Evolutionary conservation across 2,113 vertebrate species (phyloP).

Genomic region (Merops nubicus): DNA sequence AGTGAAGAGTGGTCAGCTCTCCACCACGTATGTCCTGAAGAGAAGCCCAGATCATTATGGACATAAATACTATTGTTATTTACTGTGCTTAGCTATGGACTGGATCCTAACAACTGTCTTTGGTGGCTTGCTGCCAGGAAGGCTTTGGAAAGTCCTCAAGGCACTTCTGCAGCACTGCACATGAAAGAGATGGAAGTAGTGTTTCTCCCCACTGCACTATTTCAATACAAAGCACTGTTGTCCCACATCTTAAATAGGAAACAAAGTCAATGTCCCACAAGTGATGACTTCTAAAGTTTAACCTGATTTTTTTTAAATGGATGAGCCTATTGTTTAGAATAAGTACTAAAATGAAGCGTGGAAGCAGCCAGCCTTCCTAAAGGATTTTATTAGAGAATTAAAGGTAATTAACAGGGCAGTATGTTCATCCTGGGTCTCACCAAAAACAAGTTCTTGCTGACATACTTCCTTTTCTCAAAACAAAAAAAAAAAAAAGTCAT

Average conservation of each 20-base stretch:
- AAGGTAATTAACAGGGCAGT: neutral
- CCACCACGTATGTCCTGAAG: neutral
- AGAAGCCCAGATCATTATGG: neutral
- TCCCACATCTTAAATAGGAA: neutral
- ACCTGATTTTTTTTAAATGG: neutral
- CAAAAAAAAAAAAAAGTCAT: neutral
- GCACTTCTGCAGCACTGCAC: neutral
- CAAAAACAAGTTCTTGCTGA: neutral
- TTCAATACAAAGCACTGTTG: neutral
- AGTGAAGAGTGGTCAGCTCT: neutral
- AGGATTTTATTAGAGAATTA: neutral
- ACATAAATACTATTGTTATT: neutral
- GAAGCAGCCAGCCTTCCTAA: neutral
- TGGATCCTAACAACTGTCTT: neutral
- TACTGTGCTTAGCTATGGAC: neutral
- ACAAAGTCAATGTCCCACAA: neutral
- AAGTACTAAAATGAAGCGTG: neutral
- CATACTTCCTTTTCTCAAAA: neutral
- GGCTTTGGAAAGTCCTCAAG: neutral
- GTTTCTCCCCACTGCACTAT: neutral
- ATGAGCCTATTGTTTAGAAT: constrained; percentile 12
- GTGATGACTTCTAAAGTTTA: neutral
- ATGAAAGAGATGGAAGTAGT: neutral
- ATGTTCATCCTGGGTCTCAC: neutral
- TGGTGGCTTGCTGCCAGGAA: neutral